phyloP scores from a whole-genome alignment of 2,888 invertebrate genomes.

The Gibbula magus region DNA sequence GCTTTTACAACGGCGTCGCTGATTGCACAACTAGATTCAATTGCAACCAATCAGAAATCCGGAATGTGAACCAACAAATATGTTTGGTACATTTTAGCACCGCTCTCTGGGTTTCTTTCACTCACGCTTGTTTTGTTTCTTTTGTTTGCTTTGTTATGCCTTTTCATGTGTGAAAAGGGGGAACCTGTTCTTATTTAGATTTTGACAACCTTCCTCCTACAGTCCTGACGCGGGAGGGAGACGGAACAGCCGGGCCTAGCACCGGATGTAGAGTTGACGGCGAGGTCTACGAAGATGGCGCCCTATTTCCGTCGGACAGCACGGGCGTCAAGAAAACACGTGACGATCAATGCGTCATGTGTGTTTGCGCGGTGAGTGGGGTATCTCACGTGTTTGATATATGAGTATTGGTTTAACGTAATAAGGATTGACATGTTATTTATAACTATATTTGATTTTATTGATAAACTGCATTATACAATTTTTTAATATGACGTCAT shows the following conservation, averaged over 20 bases:
- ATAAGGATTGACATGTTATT: too few relatives aligned
- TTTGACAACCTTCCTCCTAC: slow-evolving; percentile 71
- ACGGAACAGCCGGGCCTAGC: slow-evolving; percentile 40
- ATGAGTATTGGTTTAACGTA: neutral
- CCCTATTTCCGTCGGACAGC: slow-evolving; percentile 74
- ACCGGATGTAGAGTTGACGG: slow-evolving; percentile 71
- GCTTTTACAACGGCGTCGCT: too few relatives aligned
- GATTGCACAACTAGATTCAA: too few relatives aligned
- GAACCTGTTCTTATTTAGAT: slow-evolving; percentile 65
- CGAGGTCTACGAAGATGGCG: slow-evolving; percentile 72
- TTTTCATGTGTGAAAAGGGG: slow-evolving; percentile 46
- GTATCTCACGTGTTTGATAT: neutral
- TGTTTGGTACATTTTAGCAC: too few relatives aligned
- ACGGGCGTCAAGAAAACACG: slow-evolving; percentile 70
- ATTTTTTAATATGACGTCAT: too few relatives aligned
- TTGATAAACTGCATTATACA: too few relatives aligned
- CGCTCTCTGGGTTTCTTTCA: neutral
- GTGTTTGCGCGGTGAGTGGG: slow-evolving; percentile 74
- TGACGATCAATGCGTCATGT: slow-evolving; percentile 75
- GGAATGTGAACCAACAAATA: too few relatives aligned
- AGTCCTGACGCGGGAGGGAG: slow-evolving; percentile 42
- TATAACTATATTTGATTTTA: too few relatives aligned
- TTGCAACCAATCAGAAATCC: too few relatives aligned
- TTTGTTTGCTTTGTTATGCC: slow-evolving; percentile 39
- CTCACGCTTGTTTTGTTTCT: slow-evolving; percentile 28